Percentiles rank a stretch among this genome's conserved stretches.
phyloP scores from a whole-genome alignment of 1,140 invertebrate species.

The Nephila pilipes region DNA sequence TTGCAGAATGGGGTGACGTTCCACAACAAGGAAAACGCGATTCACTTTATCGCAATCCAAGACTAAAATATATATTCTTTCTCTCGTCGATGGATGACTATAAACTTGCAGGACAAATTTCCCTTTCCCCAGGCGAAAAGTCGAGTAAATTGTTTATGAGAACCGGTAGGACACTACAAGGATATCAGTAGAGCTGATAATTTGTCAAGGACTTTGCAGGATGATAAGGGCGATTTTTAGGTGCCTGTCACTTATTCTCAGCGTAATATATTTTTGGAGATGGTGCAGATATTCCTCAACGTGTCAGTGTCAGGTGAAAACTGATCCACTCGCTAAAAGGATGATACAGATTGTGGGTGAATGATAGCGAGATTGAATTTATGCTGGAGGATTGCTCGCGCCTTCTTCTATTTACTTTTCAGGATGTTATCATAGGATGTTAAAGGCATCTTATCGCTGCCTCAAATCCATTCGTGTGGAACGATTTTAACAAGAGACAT shows the following conservation, averaged over 20 bases:
- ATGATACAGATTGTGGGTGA: background rate
- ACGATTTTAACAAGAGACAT: too few relatives aligned
- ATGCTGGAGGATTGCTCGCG: background rate
- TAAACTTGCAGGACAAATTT: slow-evolving; percentile 1
- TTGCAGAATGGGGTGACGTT: background rate
- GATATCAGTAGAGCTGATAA: background rate
- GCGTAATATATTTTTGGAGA: slow-evolving; percentile 12
- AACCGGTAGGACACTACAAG: background rate
- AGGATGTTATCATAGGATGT: background rate
- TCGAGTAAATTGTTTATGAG: slow-evolving; percentile 19
- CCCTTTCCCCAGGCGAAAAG: background rate
- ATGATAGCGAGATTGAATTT: background rate
- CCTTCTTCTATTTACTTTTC: background rate
- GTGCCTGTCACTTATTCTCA: background rate
- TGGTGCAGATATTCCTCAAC: background rate
- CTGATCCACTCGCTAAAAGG: background rate
- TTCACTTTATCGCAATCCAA: background rate
- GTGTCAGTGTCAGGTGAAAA: background rate
- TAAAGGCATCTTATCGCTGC: background rate
- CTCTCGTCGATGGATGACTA: background rate
- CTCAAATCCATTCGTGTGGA: background rate
- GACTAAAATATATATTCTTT: background rate
- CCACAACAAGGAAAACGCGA: background rate
- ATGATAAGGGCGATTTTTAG: background rate
- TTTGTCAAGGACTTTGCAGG: background rate